phyloP scores from a whole-genome alignment of 2,888 invertebrate genomes.

The Eudemis profundana region DNA sequence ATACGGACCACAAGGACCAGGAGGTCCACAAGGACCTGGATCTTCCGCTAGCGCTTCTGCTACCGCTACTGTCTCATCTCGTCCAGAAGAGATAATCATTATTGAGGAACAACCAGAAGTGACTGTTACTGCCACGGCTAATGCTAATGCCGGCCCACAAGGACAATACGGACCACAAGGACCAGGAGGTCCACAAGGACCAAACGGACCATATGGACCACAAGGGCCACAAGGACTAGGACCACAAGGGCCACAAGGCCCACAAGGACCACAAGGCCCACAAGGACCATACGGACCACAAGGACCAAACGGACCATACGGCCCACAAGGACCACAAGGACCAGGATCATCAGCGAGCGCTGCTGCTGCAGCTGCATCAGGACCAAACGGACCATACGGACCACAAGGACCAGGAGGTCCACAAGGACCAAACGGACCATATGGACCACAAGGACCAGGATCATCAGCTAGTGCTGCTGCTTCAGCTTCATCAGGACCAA shows the following conservation, averaged over 20 bases:
- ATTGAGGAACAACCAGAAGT: too few species aligned
- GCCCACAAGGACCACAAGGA: conserved; percentile 6
- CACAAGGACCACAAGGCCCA: conserved; percentile 1
- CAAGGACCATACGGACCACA: not conserved
- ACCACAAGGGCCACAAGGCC: conserved; percentile 15
- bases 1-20: not conserved
- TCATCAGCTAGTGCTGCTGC: conserved; percentile 17
- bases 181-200: not conserved
- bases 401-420: conserved; percentile 27
- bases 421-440: conserved; percentile 5
- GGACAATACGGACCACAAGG: conserved; percentile 19
- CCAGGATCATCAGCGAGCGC: too few species aligned
- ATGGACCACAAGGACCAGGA: conserved; percentile 30
- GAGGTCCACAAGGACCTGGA: too few species aligned
- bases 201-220: not conserved
- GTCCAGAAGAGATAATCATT: too few species aligned
- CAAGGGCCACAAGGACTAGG: not conserved
- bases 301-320: not conserved
- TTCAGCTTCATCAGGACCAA: conserved; percentile 31
- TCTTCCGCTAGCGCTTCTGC: too few species aligned
- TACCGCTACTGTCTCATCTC: too few species aligned
- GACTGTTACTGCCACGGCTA: too few species aligned
- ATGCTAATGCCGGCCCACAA: not conserved
- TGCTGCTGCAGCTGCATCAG: conserved; percentile 3
- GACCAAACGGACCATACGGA: conserved; percentile 29